Base-by-base conservation (phyloP, 2,797 vertebrate species). In the Thaleichthys pacificus region DNA sequence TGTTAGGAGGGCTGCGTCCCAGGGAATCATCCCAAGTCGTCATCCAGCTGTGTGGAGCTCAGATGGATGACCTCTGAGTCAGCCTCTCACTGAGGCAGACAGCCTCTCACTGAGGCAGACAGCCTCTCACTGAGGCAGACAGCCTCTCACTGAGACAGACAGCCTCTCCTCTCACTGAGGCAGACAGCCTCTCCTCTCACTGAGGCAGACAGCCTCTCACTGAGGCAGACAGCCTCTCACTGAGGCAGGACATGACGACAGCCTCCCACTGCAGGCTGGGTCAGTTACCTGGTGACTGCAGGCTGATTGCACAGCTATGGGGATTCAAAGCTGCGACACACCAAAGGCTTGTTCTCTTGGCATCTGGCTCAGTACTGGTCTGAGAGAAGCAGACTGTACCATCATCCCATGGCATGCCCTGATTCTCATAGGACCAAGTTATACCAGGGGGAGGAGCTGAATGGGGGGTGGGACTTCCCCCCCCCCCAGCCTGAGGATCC, bases 271-370 rank as follows among this genome's bases (percentile, higher is more conserved):
- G 49, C 54, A 73, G 30, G 72, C 74, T 86, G 81, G 69, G 81
- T 74, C 80, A 83, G 81, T 86, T 86, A 85, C 70, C 73, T 67
- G 68, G 72, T 77, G 68, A 79, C 78, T 69, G 64, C 78, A 79
- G 57, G 1, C 61, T 73, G 76, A 70, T 72, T 84, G 66, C 64
- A 70, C 73, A 69, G 47, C 47, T 49, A 49, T 49, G 11, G 47
- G 47, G 47, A 49, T 17, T 49, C 6, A 3, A 32, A 32, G 47
- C 47, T 12, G 47, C 15, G 11, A 17, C 47, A 11, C 15, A 12
- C 11, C 47, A 32, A 32, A 12, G 47, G 47, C 9, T 11, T 49
- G 47, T 49, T 60, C 71, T 75, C 63, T 76, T 73, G 80, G 74
- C 71, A 71, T 64, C 73, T 26, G 49, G 24, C 12, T 7, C 42